Conservation (phyloP, 2,113 vertebrate genomes). For the Rutilus rutilus region DNA sequence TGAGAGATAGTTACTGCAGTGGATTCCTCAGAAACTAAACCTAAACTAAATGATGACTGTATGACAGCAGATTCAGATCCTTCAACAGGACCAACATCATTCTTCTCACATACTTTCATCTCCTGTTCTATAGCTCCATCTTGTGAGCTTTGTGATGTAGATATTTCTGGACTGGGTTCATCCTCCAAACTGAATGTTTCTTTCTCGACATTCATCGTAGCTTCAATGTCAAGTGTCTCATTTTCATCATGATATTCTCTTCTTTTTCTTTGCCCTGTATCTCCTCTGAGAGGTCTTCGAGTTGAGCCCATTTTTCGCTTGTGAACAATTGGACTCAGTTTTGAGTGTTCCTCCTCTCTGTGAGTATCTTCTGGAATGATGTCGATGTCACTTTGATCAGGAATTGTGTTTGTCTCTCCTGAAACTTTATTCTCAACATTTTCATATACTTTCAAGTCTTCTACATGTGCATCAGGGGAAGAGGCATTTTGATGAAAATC, state of each 20-base stretch:
- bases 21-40: neutral
- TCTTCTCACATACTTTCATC: neutral
- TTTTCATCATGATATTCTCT: neutral
- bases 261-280: neutral
- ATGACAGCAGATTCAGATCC: neutral
- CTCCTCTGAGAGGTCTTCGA: neutral
- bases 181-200: neutral
- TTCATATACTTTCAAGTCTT: neutral
- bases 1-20: neutral
- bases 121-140: neutral
- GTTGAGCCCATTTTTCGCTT: conserved; percentile 8
- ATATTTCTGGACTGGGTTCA: too few relatives aligned
- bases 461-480: conserved; percentile 1
- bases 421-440: neutral
- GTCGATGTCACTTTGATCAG: neutral
- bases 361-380: neutral
- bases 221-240: neutral
- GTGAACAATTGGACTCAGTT: neutral
- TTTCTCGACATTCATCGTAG: neutral
- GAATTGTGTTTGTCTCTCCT: neutral
- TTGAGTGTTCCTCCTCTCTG: neutral
- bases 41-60: neutral
- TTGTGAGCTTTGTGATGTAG: too few relatives aligned
- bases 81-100: neutral
- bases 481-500: neutral